Conservation (phyloP, 2,888 invertebrate genomes). For the Sabellastarte sp. region DNA sequence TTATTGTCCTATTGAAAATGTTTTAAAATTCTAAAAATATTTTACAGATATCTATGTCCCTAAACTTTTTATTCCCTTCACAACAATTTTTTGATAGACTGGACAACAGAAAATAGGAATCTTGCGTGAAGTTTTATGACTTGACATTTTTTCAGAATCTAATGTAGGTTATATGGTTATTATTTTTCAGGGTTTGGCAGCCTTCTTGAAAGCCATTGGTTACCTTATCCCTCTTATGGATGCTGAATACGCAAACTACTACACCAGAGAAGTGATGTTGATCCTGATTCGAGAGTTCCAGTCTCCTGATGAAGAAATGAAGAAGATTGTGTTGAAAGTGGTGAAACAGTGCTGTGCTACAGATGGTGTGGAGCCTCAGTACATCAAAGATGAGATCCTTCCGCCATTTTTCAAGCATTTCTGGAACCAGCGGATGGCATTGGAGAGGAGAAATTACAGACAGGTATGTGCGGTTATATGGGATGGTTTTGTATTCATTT, state of each 20-base stretch:
- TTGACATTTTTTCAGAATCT: neutral
- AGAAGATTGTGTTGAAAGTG: constrained; percentile 98
- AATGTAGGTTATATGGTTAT: neutral
- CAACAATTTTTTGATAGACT: no score
- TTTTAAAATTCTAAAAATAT: no score
- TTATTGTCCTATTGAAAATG: no score
- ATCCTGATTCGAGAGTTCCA: constrained; percentile 99
- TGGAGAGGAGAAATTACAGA: constrained; percentile 95
- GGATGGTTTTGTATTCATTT: no score
- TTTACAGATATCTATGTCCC: no score
- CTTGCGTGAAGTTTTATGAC: no score
- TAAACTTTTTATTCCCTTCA: no score
- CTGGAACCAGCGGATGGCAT: constrained; percentile 99
- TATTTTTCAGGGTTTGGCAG: constrained; percentile 27
- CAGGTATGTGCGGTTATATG: constrained; percentile 68
- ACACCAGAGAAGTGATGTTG: constrained; percentile 98
- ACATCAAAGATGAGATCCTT: constrained; percentile 98
- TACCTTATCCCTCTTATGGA: constrained; percentile 99
- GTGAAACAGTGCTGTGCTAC: constrained; percentile 99
- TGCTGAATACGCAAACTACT: constrained; percentile 99
- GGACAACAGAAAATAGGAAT: no score
- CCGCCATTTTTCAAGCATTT: constrained; percentile 99
- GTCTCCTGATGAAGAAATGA: constrained; percentile 99
- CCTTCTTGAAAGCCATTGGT: constrained; percentile 89
- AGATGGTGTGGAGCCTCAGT: constrained; percentile 98